A percentile compares a stretch with the other conserved stretches of the same genome.
These are phyloP conservation scores for Gulo gulo DNA, from an alignment of 2,113 vertebrate species.

Conservation along the genomic window DNA sequence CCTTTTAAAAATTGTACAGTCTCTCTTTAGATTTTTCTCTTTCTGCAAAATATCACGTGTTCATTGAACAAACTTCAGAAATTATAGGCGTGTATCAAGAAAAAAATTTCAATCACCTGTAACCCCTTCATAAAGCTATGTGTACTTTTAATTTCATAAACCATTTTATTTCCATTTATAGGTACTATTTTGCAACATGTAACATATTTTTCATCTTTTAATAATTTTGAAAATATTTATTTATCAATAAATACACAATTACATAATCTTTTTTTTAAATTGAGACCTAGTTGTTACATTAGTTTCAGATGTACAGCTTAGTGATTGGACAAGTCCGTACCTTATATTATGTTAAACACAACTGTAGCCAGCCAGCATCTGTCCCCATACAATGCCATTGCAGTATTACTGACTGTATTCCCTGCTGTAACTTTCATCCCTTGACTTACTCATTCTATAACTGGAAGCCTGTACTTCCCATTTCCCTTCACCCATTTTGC, in stretches of 20 bases:
- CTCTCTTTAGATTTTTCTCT: not conserved
- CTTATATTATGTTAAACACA: not conserved
- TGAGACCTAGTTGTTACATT: not conserved
- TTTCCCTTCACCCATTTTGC: not conserved
- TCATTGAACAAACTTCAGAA: constrained; percentile 15
- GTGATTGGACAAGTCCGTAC: not conserved
- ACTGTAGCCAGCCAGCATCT: not conserved
- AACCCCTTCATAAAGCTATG: not conserved
- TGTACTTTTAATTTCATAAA: not conserved
- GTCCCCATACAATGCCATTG: not conserved
- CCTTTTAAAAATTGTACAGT: not conserved
- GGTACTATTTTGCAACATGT: not conserved
- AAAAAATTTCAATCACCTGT: not conserved
- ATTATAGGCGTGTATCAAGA: not conserved
- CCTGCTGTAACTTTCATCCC: not conserved
- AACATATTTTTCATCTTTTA: not conserved
- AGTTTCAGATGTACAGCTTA: not conserved
- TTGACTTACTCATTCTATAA: not conserved
- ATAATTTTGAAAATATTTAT: not conserved
- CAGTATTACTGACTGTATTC: not conserved
- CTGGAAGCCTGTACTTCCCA: not conserved
- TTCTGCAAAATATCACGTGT: not conserved
- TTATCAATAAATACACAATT: not conserved
- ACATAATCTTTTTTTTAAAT: not conserved
- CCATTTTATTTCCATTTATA: not conserved